These are phyloP conservation scores for Bufotes viridis DNA, from an alignment of 2,797 vertebrate species.

Conservation along the genomic window DNA sequence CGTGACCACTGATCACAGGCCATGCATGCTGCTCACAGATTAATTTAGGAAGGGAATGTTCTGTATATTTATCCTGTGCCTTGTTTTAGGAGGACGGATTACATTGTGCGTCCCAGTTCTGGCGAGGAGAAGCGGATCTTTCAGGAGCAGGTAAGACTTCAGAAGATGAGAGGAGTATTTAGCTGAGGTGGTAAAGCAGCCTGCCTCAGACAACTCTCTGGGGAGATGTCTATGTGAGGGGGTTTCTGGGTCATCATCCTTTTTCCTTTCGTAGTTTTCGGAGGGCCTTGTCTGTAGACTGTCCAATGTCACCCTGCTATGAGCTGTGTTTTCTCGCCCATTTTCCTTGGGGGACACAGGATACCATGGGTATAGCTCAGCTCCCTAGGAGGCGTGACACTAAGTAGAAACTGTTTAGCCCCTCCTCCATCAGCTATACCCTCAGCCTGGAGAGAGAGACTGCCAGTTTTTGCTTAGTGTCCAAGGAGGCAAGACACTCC, in stretches of 20 bases:
- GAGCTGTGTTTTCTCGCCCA: too few relatives aligned
- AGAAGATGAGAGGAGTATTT: background rate
- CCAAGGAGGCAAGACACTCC: too few relatives aligned
- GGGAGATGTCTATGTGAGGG: background rate
- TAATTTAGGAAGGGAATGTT: background rate
- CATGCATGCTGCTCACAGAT: too few relatives aligned
- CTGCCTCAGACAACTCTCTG: background rate
- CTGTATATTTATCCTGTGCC: slow-evolving; percentile 1
- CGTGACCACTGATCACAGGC: background rate
- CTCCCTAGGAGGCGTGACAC: too few relatives aligned
- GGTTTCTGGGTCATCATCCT: too few relatives aligned
- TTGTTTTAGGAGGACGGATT: slow-evolving; percentile 91
- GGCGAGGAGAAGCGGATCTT: slow-evolving; percentile 95
- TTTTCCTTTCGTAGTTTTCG: background rate
- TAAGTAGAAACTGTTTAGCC: too few relatives aligned
- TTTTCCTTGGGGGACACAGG: too few relatives aligned
- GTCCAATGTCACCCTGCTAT: background rate
- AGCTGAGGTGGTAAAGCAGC: too few relatives aligned
- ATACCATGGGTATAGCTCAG: too few relatives aligned
- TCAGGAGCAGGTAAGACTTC: slow-evolving; percentile 91
- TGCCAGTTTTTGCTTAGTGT: too few relatives aligned
- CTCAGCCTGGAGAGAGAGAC: too few relatives aligned
- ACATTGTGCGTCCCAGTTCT: slow-evolving; percentile 95
- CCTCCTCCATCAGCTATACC: too few relatives aligned
- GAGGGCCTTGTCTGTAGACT: background rate